These are phyloP conservation scores for Drosophila eohydei DNA, from an alignment of 2,888 invertebrate genomes.

Conservation along the genomic window DNA sequence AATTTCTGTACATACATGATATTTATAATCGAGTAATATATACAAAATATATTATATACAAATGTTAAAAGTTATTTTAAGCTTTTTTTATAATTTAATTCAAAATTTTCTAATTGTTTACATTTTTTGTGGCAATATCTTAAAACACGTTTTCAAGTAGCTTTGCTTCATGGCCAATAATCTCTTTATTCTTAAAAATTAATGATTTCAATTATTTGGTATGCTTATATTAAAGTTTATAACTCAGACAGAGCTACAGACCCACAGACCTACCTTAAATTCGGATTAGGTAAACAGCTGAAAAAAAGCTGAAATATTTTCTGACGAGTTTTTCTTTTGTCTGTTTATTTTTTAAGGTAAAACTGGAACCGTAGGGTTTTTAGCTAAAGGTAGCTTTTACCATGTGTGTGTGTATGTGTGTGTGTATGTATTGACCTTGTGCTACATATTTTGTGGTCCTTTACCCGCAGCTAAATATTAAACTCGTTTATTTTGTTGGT, in stretches of 20 bases:
- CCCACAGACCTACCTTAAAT: neutral
- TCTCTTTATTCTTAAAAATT: neutral
- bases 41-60: no score
- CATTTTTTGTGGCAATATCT: neutral
- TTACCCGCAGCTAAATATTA: conserved; percentile 65
- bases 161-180: neutral
- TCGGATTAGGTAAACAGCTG: neutral
- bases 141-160: neutral
- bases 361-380: conserved; percentile 4
- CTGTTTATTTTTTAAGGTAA: neutral
- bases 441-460: conserved; percentile 75
- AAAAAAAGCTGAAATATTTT: neutral
- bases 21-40: no score
- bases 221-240: neutral
- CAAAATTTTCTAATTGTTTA: neutral
- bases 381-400: neutral
- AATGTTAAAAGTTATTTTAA: no score
- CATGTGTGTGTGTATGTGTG: conserved; percentile 6
- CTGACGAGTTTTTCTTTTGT: conserved; percentile 1
- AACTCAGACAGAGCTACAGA: neutral
- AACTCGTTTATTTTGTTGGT: conserved; percentile 62
- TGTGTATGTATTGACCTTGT: conserved; percentile 64
- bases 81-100: neutral
- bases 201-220: no score
- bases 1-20: no score